Base-by-base conservation (phyloP, 2,113 vertebrate genomes). In the Cromileptes altivelis region DNA sequence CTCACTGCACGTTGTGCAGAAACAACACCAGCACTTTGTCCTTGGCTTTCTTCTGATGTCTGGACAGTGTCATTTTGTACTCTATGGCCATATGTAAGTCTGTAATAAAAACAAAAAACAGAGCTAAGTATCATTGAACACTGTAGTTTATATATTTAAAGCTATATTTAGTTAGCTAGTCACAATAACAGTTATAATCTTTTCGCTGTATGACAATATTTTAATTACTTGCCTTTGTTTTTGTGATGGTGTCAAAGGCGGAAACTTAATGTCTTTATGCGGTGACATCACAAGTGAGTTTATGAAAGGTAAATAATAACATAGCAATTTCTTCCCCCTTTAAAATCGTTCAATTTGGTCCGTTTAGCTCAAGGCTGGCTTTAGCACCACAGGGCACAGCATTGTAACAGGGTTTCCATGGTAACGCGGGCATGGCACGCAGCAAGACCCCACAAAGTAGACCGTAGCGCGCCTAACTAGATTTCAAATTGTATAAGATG, bases 331-430 rank as follows among this genome's bases (percentile, higher is more conserved):
- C 6, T 18, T 27, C 14, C 2, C 58, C 37, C 13, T 18, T 45
- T 10, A 30, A 45, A 69, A 12, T 1, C 2, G 14, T 6, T 55
- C 12, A n/a, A 27, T 55, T 40, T 33, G 11, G 9, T 42, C 11
- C 11, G 23, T 45, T 30, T 19, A 27, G 40, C 68, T 73, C 33
- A 4, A 25, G 1, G 11, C 23, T 47, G 1, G 1, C 40, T 40
- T 42, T n/a, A 69, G 57, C 11, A 19, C 62, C 56, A n/a, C 40
- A 25, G 13, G 14, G 0, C 27, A 25, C 33, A 50, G 11, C 27
- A 3, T 69, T 75, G 81, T 81, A 79, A 69, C 47, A 19, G 4
- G 60, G 94, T 95, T 94, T 64, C 95, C 89, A 93, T 90, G 80
- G 94, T 68, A 90, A 91, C 86, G 14, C 62, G 11, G 71, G 55